Base-by-base conservation (phyloP, 2,113 vertebrate species). In the Pteropus alecto region DNA sequence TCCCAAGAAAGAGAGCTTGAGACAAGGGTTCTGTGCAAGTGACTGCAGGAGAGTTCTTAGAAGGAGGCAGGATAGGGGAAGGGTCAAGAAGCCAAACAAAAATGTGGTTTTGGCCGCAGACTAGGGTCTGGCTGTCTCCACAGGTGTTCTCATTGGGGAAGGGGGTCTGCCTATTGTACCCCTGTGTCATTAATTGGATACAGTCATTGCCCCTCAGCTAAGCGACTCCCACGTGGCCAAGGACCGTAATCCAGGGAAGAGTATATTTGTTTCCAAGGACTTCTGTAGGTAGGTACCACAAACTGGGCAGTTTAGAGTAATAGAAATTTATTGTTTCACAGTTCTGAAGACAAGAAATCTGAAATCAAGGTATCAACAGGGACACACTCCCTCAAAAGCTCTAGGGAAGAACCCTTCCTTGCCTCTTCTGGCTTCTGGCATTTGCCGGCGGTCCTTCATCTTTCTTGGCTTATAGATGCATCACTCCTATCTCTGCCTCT, bases 91-190 rank as follows among this genome's bases (percentile, higher is more conserved):
- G 24, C 15, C 21, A 88, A 83, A 19, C 4, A 13, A 35, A 4
- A 30, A 24, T 60, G 12, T 19, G 71, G 28, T 15, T 68, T 22
- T 5, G 16, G 67, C 1, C 26, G 38, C 28, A 43, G 16, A 58
- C 33, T 18, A 83, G 35, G 11, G 9, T 70, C 61, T 35, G 24
- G 12, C 12, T 51, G 33, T 35, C 41, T 26, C 56, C 33, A 63
- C 0, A 3, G 56, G 24, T 28, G 2, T 16, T 87, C 43, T 43
- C 35, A 38, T 0, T 6, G 30, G 78, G 48, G 48, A 54, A 67
- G 24, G n/a, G 35, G 2, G 11, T 21, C n/a, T 18, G 22, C 54
- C 46, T n/a, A 38, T 41, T 30, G 5, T 10, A 41, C 18, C 3
- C 43, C 2, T 19, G 38, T 78, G 22, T 51, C 71, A 90, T 30